These are phyloP conservation scores for Sardina pilchardus DNA, from an alignment of 2,113 vertebrate species.

Conservation along the genomic window DNA sequence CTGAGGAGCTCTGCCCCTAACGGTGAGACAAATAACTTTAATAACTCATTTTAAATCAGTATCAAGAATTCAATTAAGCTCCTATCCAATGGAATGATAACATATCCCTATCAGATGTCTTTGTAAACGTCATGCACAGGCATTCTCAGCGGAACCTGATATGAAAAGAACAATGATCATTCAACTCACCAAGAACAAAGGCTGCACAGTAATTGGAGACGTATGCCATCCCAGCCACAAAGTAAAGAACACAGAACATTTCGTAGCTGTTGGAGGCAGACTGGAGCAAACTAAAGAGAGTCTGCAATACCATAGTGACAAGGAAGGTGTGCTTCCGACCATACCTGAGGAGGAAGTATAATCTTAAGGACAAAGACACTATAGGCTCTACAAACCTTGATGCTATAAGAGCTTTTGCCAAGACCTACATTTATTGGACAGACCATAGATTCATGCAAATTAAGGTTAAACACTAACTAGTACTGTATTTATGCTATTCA, in stretches of 20 bases:
- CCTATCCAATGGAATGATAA: neutral
- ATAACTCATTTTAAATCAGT: no score
- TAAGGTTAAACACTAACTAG: no score
- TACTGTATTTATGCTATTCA: no score
- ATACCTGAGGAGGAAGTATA: conserved; percentile 29
- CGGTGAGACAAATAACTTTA: neutral
- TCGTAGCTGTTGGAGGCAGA: conserved; percentile 34
- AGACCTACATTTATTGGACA: no score
- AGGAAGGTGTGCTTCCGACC: conserved; percentile 42
- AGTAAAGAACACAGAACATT: conserved; percentile 45
- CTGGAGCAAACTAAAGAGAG: conserved; percentile 35
- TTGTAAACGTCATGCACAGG: no score
- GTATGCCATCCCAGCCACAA: conserved; percentile 34
- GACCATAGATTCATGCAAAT: no score
- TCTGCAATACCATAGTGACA: conserved; percentile 38
- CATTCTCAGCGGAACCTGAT: neutral
- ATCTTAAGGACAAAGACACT: neutral
- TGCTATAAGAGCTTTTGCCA: no score
- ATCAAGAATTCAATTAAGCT: neutral
- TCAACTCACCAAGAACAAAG: conserved; percentile 36
- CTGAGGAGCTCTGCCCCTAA: conserved; percentile 46
- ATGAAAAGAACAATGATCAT: neutral
- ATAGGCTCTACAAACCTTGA: neutral
- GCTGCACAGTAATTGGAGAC: conserved; percentile 45
- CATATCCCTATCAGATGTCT: neutral